These are phyloP conservation scores for Myiopsitta monachus DNA, from an alignment of 2,113 vertebrate species.

Conservation along the genomic window DNA sequence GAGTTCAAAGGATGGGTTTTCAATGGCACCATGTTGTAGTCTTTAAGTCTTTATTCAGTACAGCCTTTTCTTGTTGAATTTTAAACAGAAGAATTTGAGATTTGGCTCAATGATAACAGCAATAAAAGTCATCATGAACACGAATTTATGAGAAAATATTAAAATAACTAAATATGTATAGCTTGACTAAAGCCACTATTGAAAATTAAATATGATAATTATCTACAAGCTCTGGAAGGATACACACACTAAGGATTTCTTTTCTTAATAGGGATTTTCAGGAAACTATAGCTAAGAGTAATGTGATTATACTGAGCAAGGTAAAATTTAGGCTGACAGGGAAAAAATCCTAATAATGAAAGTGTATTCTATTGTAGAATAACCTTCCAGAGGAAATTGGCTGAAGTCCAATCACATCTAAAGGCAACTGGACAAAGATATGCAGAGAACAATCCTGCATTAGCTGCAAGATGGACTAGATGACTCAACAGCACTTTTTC, in stretches of 20 bases:
- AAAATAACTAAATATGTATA: conserved; percentile 48
- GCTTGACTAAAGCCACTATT: conserved; percentile 25
- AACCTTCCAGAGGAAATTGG: conserved; percentile 51
- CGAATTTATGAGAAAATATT: conserved; percentile 40
- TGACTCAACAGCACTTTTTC: conserved; percentile 9
- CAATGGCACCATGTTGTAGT: conserved; percentile 12
- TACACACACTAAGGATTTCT: background rate
- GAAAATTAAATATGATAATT: conserved; percentile 38
- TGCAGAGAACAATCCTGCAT: conserved; percentile 16
- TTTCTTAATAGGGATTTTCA: conserved; percentile 34
- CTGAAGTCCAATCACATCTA: background rate
- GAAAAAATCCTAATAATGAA: conserved; percentile 12
- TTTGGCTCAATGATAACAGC: background rate
- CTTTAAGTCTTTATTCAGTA: conserved; percentile 8
- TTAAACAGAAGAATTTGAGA: conserved; percentile 40
- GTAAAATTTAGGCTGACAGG: conserved; percentile 45
- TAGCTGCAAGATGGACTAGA: conserved; percentile 23
- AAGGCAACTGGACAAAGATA: conserved; percentile 15
- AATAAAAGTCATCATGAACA: conserved; percentile 6
- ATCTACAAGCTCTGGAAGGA: conserved; percentile 39
- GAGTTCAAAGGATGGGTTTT: conserved; percentile 20
- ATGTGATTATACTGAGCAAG: conserved; percentile 38
- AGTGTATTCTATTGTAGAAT: conserved; percentile 26
- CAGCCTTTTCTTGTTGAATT: conserved; percentile 18
- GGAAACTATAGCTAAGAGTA: conserved; percentile 38